A percentile compares a stretch with the other conserved stretches of the same genome.
Evolutionary conservation across 1,140 invertebrate species (phyloP).

Genomic region (Euschistus heros): DNA sequence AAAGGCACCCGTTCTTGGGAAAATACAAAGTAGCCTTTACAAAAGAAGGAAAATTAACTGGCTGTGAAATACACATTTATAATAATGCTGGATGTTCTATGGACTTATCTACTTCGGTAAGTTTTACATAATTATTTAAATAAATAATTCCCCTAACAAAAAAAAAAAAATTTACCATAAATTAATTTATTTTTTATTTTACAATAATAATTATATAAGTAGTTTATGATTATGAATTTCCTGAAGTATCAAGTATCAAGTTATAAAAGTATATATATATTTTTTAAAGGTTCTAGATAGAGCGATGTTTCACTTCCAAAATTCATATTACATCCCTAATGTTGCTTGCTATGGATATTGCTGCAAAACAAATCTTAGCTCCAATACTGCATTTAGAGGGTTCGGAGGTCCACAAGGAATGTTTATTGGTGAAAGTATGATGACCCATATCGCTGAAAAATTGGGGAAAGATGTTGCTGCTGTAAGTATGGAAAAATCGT

Average conservation of each 20-base stretch:
- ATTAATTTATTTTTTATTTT: neutral
- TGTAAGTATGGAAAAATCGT: conserved; percentile 32
- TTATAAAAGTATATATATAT: too few relatives aligned
- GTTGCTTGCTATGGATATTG: conserved; percentile 51
- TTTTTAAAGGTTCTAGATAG: conserved; percentile 55
- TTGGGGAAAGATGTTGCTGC: conserved; percentile 48
- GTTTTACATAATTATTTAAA: neutral
- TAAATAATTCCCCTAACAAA: too few relatives aligned
- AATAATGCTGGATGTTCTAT: conserved; percentile 71
- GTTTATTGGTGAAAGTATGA: conserved; percentile 68
- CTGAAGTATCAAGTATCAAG: too few relatives aligned
- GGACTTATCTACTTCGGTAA: conserved; percentile 71
- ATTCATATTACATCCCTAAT: conserved; percentile 64
- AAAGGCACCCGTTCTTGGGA: conserved; percentile 76
- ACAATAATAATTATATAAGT: conserved; percentile 9
- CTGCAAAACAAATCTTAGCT: conserved; percentile 77
- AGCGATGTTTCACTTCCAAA: conserved; percentile 68
- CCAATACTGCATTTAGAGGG: conserved; percentile 83
- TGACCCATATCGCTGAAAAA: conserved; percentile 61
- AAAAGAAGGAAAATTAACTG: conserved; percentile 60
- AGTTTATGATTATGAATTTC: too few relatives aligned
- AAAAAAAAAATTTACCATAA: too few relatives aligned
- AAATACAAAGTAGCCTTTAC: conserved; percentile 80
- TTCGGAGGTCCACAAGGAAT: conserved; percentile 85
- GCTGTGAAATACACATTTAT: conserved; percentile 60